Conservation (phyloP, 2,888 invertebrate genomes). For the Chrysolina americana region DNA sequence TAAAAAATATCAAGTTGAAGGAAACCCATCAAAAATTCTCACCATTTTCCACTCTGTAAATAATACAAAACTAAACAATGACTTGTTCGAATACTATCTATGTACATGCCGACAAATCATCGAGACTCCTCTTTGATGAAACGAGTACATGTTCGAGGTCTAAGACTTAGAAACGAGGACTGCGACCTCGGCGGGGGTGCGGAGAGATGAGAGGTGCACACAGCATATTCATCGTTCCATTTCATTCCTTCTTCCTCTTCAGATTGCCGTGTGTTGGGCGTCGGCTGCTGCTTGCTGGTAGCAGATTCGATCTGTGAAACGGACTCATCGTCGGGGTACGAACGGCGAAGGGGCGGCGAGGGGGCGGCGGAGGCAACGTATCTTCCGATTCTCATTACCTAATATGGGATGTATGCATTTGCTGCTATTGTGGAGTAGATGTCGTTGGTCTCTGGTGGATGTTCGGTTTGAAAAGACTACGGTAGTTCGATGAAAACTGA, state of each 20-base stretch:
- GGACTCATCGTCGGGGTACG: conserved; percentile 32
- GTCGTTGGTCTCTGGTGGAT: conserved; percentile 39
- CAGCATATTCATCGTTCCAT: conserved; percentile 9
- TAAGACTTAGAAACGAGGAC: conserved; percentile 17
- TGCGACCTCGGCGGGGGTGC: neutral
- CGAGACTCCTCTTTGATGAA: conserved; percentile 1
- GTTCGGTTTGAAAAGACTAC: too few relatives aligned
- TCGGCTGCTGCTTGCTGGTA: conserved; percentile 25
- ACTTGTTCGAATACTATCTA: neutral
- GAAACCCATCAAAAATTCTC: too few relatives aligned
- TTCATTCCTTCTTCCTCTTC: conserved; percentile 32
- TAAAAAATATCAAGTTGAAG: too few relatives aligned
- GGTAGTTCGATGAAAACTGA: too few relatives aligned
- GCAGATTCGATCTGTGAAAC: conserved; percentile 44
- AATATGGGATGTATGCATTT: conserved; percentile 56
- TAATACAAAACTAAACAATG: conserved; percentile 6
- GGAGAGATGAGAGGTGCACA: conserved; percentile 18
- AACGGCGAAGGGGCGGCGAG: conserved; percentile 31
- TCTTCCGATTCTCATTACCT: conserved; percentile 60
- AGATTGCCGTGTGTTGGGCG: conserved; percentile 30
- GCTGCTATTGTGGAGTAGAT: conserved; percentile 56
- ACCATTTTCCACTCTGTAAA: neutral
- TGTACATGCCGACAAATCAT: conserved; percentile 20
- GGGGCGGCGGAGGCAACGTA: conserved; percentile 36
- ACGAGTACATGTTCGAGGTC: conserved; percentile 22